Percentiles rank a stretch among this genome's conserved stretches.
Conservation (phyloP, 2,113 vertebrate species). For the Oncorhynchus masou region DNA sequence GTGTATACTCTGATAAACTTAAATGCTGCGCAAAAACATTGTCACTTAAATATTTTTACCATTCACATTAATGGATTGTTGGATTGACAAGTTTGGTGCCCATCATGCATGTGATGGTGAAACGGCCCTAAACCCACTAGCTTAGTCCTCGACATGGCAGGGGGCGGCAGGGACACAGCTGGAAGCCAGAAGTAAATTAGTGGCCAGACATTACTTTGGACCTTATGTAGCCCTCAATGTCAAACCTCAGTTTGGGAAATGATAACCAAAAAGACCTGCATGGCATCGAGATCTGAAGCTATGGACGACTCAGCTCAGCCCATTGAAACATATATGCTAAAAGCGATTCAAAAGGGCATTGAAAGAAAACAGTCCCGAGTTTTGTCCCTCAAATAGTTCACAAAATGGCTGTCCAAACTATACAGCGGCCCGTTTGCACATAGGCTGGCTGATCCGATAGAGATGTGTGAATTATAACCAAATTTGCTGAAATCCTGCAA, state of each 20-base stretch:
- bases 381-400: not conserved
- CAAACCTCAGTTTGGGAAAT: not conserved
- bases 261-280: not conserved
- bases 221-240: not conserved
- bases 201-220: not conserved
- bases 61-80: conserved; percentile 71
- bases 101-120: conserved; percentile 17
- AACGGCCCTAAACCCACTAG: not conserved
- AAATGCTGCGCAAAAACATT: conserved; percentile 52
- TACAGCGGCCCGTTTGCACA: not conserved
- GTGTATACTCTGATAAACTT: conserved; percentile 42
- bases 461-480: not conserved
- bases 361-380: conserved; percentile 7
- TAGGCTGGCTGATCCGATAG: not conserved
- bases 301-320: not conserved
- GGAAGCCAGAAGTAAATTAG: not conserved
- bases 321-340: not conserved
- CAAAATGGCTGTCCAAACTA: not conserved
- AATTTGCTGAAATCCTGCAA: not conserved
- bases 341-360: not conserved
- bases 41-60: conserved; percentile 7
- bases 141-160: not conserved
- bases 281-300: not conserved
- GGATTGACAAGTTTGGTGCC: conserved; percentile 9
- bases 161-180: not conserved